Evolutionary conservation across 2,113 vertebrate genomes (phyloP).

Genomic region (Isurus oxyrinchus): DNA sequence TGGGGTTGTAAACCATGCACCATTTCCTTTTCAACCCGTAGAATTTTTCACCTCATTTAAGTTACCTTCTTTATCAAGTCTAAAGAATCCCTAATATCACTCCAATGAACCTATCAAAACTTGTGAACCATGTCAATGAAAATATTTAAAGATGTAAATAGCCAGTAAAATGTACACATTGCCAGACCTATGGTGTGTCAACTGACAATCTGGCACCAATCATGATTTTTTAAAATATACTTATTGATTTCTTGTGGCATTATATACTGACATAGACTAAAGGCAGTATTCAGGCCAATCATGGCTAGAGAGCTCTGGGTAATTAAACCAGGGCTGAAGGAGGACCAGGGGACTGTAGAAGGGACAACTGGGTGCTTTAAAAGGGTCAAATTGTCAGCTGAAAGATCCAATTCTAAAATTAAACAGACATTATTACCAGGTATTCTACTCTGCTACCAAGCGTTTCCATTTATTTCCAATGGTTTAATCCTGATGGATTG

Average conservation of each 20-base stretch:
- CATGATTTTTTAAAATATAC: not conserved
- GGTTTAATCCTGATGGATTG: not conserved
- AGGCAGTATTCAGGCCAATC: not conserved
- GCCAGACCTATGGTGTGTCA: not conserved
- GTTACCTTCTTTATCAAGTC: not conserved
- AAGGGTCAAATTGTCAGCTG: not conserved
- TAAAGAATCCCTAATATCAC: not conserved
- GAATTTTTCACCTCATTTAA: not conserved
- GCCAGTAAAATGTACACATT: not conserved
- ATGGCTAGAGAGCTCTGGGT: not conserved
- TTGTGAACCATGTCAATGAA: not conserved
- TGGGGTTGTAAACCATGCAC: not conserved
- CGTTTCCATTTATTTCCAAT: not conserved
- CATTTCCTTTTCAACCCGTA: not conserved
- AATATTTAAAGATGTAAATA: not conserved
- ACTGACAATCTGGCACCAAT: conserved; percentile 1
- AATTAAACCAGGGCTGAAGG: not conserved
- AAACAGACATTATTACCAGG: not conserved
- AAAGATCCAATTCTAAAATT: not conserved
- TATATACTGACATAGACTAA: not conserved
- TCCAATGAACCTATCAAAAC: not conserved
- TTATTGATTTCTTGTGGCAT: not conserved
- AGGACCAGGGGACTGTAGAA: not conserved
- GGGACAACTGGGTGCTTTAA: not conserved
- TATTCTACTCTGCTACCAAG: not conserved